Base-by-base conservation (phyloP, 2,113 vertebrate species). In the Proteles cristata region DNA sequence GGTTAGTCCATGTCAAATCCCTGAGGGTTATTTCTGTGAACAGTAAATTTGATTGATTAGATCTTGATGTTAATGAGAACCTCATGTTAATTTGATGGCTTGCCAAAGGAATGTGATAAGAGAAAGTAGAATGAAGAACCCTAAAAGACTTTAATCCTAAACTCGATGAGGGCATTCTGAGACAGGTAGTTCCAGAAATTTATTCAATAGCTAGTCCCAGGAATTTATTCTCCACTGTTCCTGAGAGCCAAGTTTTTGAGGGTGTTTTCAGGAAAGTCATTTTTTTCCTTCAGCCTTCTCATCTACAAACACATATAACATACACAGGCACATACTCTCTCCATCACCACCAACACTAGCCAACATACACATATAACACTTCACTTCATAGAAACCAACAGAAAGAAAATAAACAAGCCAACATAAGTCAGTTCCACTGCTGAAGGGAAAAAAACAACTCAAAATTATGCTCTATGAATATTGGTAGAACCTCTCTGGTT, bases 11-110 rank as follows among this genome's bases (percentile, higher is more conserved):
- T 80, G 82, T 91, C 97, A 96, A 96, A 97, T 96, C 48, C 94
- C 94, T 53, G 48, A 92, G 79, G 58, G 79, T 95, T 90, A 96
- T 85, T 92, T 96, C 90, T 90, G 83, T 88, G 94, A 84, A 81
- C 25, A 83, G 65, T 93, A 87, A 97, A 97, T 98, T 92, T 92
- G 76, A 68, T 92, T 92, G 63, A 98, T 97, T 95, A 77, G 74
- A 85, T 96, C 87, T 90, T 92, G 87, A 95, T 33, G 25, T 95
- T 96, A 94, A 96, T 90, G 43, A 96, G 83, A 94, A 58, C 63
- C 82, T 86, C 80, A 25, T 81, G 90, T 50, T 92, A 92, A 97
- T 15, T 76, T 93, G 50, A 61, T 35, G 15, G n/a, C 81, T 95
- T 91, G 43, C 48, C 89, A 96, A 87, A 73, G 84, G 45, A 94